A percentile compares a stretch with the other conserved stretches of the same genome.
Conservation (phyloP, 1,140 invertebrate species). For the Telenomus remus region DNA sequence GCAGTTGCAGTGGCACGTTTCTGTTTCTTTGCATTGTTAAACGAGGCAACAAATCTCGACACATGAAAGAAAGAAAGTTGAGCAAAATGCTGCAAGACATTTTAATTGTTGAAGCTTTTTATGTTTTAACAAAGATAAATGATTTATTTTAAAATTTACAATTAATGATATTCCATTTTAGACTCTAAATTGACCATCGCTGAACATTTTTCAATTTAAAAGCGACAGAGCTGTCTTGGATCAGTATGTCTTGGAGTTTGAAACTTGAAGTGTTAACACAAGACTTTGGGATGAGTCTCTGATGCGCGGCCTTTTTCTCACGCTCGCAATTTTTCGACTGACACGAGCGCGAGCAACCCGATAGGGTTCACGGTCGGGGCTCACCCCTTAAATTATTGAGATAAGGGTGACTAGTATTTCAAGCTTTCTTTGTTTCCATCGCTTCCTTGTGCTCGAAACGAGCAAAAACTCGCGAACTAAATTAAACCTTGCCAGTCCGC, state of each 20-base stretch:
- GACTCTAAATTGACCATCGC: not conserved
- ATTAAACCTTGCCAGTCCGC: conserved; percentile 23
- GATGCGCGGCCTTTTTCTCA: not conserved
- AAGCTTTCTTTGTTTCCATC: conserved; percentile 28
- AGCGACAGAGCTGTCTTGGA: not conserved
- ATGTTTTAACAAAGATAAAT: too few species aligned
- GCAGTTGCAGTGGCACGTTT: not conserved
- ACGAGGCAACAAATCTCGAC: too few species aligned
- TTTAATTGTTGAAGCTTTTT: too few species aligned
- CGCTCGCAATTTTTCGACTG: conserved; percentile 20
- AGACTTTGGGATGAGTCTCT: not conserved
- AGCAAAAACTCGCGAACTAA: conserved; percentile 27
- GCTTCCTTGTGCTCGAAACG: conserved; percentile 14
- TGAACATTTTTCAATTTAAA: not conserved
- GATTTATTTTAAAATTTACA: too few species aligned
- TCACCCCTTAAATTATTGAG: conserved; percentile 53
- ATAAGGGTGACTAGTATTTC: conserved; percentile 45
- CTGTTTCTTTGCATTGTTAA: too few species aligned
- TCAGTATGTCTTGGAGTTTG: not conserved
- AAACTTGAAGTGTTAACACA: not conserved
- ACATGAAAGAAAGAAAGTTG: too few species aligned
- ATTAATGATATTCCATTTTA: too few species aligned
- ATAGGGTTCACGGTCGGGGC: conserved; percentile 48
- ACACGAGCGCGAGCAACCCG: conserved; percentile 33
- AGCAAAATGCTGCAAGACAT: too few species aligned